Conservation (phyloP, 2,113 vertebrate genomes). For the Anolis sagrei region DNA sequence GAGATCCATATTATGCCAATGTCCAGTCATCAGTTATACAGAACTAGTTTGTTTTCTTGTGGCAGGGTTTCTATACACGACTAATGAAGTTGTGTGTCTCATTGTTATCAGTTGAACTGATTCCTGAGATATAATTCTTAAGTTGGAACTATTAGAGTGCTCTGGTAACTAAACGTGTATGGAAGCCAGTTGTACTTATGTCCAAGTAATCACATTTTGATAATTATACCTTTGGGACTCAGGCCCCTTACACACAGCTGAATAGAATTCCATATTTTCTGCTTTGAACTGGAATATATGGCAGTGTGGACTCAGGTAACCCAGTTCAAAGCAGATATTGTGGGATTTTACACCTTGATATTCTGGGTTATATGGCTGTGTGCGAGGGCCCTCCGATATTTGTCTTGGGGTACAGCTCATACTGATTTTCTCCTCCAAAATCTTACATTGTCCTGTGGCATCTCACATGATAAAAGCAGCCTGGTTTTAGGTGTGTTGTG, state of each 20-base stretch:
- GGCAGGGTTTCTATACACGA: too few species aligned
- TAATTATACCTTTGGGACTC: not conserved
- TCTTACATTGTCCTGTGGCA: not conserved
- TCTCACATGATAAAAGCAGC: not conserved
- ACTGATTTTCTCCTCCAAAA: not conserved
- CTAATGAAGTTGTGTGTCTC: too few species aligned
- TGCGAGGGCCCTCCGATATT: too few species aligned
- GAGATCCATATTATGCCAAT: not conserved
- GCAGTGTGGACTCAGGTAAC: too few species aligned
- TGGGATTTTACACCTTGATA: too few species aligned
- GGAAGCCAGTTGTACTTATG: not conserved
- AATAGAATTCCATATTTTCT: too few species aligned
- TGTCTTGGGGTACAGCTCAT: not conserved
- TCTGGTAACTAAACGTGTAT: not conserved
- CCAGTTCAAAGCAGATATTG: too few species aligned
- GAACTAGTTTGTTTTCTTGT: not conserved
- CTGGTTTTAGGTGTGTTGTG: not conserved
- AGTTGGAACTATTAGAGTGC: not conserved
- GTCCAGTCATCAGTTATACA: not conserved
- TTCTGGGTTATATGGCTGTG: too few species aligned
- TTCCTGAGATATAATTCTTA: not conserved
- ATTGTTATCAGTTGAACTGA: not conserved
- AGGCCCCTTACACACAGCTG: too few species aligned
- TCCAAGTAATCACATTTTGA: not conserved
- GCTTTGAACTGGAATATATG: too few species aligned